Conservation (phyloP, 1,140 invertebrate genomes). For the Phortica variegata region DNA sequence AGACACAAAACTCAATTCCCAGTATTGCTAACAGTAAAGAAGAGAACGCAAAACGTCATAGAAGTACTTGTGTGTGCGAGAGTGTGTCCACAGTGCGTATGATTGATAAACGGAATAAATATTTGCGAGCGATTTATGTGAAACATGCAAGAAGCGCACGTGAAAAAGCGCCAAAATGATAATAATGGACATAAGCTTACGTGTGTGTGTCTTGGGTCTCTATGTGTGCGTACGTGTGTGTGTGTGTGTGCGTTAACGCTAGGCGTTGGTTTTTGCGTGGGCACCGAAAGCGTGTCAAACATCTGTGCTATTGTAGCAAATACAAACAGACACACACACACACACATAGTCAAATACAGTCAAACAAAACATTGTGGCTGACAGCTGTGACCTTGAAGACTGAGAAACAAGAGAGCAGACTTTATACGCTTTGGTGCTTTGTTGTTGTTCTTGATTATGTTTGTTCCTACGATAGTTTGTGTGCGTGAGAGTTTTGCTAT, state of each 20-base stretch:
- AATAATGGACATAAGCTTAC: conserved; percentile 1
- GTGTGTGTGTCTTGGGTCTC: background rate
- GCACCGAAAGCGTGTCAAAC: conserved; percentile 19
- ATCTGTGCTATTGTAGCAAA: conserved; percentile 33
- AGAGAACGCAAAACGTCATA: no score
- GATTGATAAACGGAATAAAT: conserved; percentile 55
- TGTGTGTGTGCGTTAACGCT: conserved; percentile 2
- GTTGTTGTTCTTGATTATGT: conserved; percentile 7
- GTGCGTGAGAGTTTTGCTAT: conserved; percentile 15
- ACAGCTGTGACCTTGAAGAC: conserved; percentile 41
- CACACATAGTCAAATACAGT: conserved; percentile 6
- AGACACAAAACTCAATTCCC: no score
- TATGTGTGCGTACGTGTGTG: conserved; percentile 15
- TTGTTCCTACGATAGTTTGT: no score
- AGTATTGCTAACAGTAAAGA: no score
- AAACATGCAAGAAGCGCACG: conserved; percentile 24
- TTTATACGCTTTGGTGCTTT: background rate
- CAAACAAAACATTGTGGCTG: conserved; percentile 9
- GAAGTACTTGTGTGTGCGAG: no score
- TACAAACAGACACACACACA: conserved; percentile 18
- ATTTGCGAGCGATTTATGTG: conserved; percentile 19
- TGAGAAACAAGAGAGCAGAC: conserved; percentile 17
- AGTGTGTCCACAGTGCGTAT: conserved; percentile 49
- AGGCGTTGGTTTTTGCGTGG: conserved; percentile 10
- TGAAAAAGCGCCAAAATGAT: conserved; percentile 16